Evolutionary conservation across 2,113 vertebrate species (phyloP), one percentile per base, ranked within the genome.

Genomic region (Aix galericulata): DNA sequence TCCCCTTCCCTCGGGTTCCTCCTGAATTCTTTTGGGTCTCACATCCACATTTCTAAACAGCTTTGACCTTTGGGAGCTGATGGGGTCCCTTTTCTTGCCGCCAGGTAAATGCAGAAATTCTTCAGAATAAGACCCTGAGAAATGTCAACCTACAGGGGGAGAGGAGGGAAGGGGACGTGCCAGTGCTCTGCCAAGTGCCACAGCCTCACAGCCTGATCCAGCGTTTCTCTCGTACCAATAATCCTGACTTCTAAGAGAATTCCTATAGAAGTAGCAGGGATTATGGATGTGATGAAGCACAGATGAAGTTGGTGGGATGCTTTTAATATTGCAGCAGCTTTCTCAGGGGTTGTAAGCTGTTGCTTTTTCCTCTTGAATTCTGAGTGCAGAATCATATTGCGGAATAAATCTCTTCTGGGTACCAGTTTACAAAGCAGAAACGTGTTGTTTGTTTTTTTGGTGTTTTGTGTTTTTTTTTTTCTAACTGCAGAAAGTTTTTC

Each of bases 121-220:
- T 59, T 89, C 66, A 13, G 76, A 55, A 82, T 95, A 64, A 94
- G 86, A 94, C 79, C 85, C 83, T 89, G 53, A 82, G 89, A 89
- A 76, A 93, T 88, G 69, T 84, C 94, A 97, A 64, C 86, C 90
- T 95, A 91, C 71, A 85, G 88, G 76, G 93, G 96, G 91, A 96
- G 88, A 86, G 78, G 76, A 91, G 72, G 86, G 71, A 56, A 62
- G 89, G 68, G 82, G 95, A 89, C 18, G 17, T 52, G 60, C 60
- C 23, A 20, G 27, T 74, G 58, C 53, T 82, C n/a, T 0, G 77
- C 53, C 75, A 44, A 82, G 85, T 88, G 55, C 44, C 76, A 89
- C 62, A 91, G 94, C 83, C 77, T 81, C 66, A 53, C 1, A 56
- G 86, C 91, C 92, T 93, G 64, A 95, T 93, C 86, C 50, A 44